A percentile compares a stretch with the other conserved stretches of the same genome.
Evolutionary conservation across 2,888 invertebrate genomes (phyloP).

Genomic region (Calameuta filiformis): DNA sequence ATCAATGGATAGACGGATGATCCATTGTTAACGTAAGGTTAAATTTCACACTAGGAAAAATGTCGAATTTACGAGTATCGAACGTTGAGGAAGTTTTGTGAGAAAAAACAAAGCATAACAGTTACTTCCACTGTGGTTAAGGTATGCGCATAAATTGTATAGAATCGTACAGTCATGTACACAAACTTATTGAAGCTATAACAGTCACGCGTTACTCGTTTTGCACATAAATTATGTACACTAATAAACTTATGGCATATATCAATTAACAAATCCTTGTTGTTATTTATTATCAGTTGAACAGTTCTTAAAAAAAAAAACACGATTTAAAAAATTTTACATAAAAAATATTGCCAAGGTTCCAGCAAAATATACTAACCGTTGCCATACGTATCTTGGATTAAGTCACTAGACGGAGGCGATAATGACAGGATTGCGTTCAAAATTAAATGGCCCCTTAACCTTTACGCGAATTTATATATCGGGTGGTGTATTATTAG

Average conservation of each 20-base stretch:
- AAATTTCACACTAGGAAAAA: too few species aligned
- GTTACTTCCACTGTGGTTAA: neutral
- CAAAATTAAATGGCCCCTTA: neutral
- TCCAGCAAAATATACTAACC: neutral
- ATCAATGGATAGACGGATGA: neutral
- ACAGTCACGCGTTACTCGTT: neutral
- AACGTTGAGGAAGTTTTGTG: neutral
- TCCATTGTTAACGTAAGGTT: too few species aligned
- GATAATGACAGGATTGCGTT: neutral
- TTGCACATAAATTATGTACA: neutral
- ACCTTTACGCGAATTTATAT: neutral
- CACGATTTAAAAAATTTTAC: neutral
- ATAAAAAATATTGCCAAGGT: neutral
- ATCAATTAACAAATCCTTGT: conserved; percentile 4
- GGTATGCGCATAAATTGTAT: neutral
- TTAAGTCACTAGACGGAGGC: conserved; percentile 1
- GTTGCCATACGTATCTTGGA: neutral
- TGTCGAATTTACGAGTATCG: neutral
- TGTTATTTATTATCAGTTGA: neutral
- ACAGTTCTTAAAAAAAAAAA: neutral
- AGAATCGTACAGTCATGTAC: neutral
- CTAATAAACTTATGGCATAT: neutral
- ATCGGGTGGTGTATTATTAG: neutral
- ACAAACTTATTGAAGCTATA: neutral
- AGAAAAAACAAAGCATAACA: neutral